Base-by-base conservation (phyloP, 2,113 vertebrate genomes). In the Phoxinus phoxinus region DNA sequence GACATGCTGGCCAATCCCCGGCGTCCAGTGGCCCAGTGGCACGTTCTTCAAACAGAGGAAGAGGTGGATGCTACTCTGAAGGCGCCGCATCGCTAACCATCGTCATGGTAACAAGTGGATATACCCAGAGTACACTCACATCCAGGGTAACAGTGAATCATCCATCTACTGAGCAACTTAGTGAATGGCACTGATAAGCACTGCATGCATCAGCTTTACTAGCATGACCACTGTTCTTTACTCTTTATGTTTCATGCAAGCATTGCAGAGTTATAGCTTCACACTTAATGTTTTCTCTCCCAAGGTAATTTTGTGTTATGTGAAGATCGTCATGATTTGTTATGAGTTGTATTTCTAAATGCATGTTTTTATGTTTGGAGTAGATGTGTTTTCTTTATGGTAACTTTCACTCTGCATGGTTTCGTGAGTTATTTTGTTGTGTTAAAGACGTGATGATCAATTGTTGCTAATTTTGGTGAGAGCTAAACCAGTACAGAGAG, bases 1-100 rank as follows among this genome's bases (percentile, higher is more conserved):
- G 96, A 96, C 12, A 96, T 96, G 96, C 86, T 96, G 73, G 94
- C 96, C 35, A 96, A 96, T 84, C 96, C 96, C 51, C 92, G 96
- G 67, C 94, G 95, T 79, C 96, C 96, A 8, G 94, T 96, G 1
- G 96, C 95, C 58, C 96, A 96, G 91, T 96, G 96, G 96, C 96
- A 96, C 90, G 95, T 94, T 3, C 93, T 96, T 25, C 89, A 95
- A 85, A 90, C 94, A 0, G 95, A 96, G 19, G 95, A 96, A 27
- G 95, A 96, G 81, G 92, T 96, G 3, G 96, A 96, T 13, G 92
- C 92, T 0, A 91, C 91, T 1, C 21, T 96, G 56, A 95, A 95
- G 89, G 92, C 94, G 30, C 93, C 94, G 89, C 93, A 94, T 83
- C 96, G 93, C 87, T 96, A 74, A 81, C 37, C 15, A 37, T 74